Base-by-base conservation (phyloP, 2,797 vertebrate species). In the Poecilia velifera region DNA sequence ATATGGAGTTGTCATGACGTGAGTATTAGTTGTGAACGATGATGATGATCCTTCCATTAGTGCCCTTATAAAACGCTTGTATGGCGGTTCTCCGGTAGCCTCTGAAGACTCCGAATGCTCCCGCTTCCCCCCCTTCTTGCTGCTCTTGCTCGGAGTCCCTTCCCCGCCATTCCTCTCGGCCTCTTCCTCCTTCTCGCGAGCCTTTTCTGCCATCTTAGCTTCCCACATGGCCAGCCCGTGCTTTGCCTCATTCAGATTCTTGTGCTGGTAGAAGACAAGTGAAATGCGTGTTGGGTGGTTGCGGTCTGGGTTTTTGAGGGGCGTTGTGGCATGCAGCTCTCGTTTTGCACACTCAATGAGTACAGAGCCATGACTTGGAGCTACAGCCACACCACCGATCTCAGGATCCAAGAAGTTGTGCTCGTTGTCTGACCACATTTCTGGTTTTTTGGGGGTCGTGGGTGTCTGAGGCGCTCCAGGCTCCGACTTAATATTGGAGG, bases 221-320 rank as follows among this genome's bases (percentile, higher is more conserved):
- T 99, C 98, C 98, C 98, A 99, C 82, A 98, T 93, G 34, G 98
- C 97, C 92, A 99, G 93, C 34, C 98, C 98, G 0, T 99, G 99
- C 84, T 99, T 99, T 51, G 99, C 98, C 93, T 99, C 98, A 7
- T 98, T 99, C 96, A 99, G 94, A 87, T 97, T 99, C 94, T 99
- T 99, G 93, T 99, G 99, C 96, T 99, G 98, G 95, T 99, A 99
- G 88, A 99, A 99, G 82, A 99, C 99, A 47, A 99, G 96, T 0
- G 99, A 99, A 93, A 99, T 98, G 77, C 99, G 96, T 47, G 97
- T 97, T 76, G 99, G 98, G 73, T 97, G 96, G 72, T 96, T 97
- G 85, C 98, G 97, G 86, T 99, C 95, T 45, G 99, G 99, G 14
- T 97, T 97, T 90, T 97, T 98, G 45, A 99, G 81, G 0, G 98